Base-by-base conservation (phyloP, 2,888 invertebrate species). In the Cosmia pyralina region DNA sequence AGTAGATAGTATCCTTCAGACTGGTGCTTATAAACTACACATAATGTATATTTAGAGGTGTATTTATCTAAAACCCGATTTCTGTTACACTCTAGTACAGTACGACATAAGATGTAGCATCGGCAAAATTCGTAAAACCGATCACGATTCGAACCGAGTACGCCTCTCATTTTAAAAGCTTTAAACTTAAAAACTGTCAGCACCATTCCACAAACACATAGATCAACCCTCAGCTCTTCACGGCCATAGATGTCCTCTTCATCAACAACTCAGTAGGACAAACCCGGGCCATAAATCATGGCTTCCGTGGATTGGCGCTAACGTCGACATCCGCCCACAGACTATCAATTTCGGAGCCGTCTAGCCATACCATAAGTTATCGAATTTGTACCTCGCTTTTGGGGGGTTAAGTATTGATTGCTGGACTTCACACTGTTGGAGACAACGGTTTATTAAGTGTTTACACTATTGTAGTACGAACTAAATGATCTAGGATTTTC, bases 291-390 rank as follows among this genome's bases (percentile, higher is more conserved):
- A 82, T 90, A 90, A 88, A 90, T 91, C 90, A 90, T 85, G 83
- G 81, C 82, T 71, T 68, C 68, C 69, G 79, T 77, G 86, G 88
- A 88, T 89, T 87, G 90, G 86, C 87, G 89, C 84, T 86, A 89
- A 87, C 88, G 84, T 84, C 74, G 80, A 77, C 91, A 84, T 90
- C 92, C 90, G 90, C 88, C 90, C 89, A 79, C 87, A 86, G 86
- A 88, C 89, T 86, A 91, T 92, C 90, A 92, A 92, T 90, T 87
- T 88, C 81, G 84, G 60, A 41, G 66, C 64, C 87, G 86, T 87
- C 84, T 82, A 85, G 85, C 72, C 85, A 69, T 85, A 81, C 88
- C 87, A 88, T 91, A 90, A 90, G 84, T 91, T 90, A 90, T 88
- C 89, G 90, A 88, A 87, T 91, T 90, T 87, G 86, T 85, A 83